These are phyloP conservation scores for Malthinus seriepunctatus DNA, from an alignment of 2,888 invertebrate genomes.

Conservation along the genomic window DNA sequence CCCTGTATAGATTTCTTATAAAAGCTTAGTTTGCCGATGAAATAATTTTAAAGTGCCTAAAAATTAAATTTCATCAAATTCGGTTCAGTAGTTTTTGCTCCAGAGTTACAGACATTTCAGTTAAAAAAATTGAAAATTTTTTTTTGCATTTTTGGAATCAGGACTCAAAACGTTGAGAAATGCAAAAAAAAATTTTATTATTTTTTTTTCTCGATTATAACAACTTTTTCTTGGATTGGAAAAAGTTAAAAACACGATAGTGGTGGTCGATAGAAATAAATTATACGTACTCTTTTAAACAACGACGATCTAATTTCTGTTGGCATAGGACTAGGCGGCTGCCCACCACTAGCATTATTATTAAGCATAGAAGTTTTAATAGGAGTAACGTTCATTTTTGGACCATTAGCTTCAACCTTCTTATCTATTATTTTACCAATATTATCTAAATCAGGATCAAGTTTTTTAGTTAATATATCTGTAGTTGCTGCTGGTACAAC, in stretches of 20 bases:
- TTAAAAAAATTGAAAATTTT: too few relatives aligned
- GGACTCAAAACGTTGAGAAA: background rate
- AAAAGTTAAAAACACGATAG: background rate
- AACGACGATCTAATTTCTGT: conserved; percentile 55
- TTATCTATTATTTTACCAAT: conserved; percentile 56
- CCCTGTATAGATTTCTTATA: too few relatives aligned
- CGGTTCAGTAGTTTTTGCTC: too few relatives aligned
- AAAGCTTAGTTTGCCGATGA: too few relatives aligned
- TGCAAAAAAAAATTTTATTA: too few relatives aligned
- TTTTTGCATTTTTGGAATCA: too few relatives aligned
- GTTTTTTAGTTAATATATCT: conserved; percentile 61
- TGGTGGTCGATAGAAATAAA: background rate
- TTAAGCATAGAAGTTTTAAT: conserved; percentile 53
- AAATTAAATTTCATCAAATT: too few relatives aligned
- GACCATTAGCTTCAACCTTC: conserved; percentile 50
- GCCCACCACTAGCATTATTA: conserved; percentile 52
- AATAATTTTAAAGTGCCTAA: too few relatives aligned
- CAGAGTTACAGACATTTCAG: too few relatives aligned
- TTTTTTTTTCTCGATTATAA: too few relatives aligned
- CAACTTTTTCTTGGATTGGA: too few relatives aligned
- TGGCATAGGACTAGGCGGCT: conserved; percentile 42
- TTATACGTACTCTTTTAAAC: conserved; percentile 56
- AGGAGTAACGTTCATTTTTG: conserved; percentile 48
- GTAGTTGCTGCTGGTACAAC: conserved; percentile 58
- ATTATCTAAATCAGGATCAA: conserved; percentile 64